Base-by-base conservation (phyloP, 2,797 vertebrate genomes). In the Eleutherodactylus coqui region DNA sequence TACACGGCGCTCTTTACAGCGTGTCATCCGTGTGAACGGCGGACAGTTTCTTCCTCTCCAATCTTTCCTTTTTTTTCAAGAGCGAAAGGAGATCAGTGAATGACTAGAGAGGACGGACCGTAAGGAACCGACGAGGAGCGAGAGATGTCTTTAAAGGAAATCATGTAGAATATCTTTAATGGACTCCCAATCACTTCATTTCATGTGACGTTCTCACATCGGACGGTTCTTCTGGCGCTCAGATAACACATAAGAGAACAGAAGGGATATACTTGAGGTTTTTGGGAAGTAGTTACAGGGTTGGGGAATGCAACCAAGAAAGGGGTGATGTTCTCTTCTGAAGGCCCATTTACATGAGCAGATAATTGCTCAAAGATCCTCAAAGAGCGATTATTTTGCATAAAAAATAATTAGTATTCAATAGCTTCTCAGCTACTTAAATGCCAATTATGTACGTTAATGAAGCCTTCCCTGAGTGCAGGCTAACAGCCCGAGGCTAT, bases 21-120 rank as follows among this genome's bases (percentile, higher is more conserved):
- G 55, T 69, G 27, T 19, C 58, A 75, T 83, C 67, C n/a, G 19
- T 24, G 32, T 69, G 21, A 80, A 76, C 67, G 88, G 82, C 5
- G 29, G 85, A 85, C 4, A 27, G 3, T 7, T 88, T 41, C 14
- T 51, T 43, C 83, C 0, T 17, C 82, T 67, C 69, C 41, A 49
- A 76, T 78, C 60, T 84, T 51, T 75, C 34, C 75, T 84, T 79
- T 83, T n/a, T 75, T 79, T 55, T 69, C 32, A 55, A 49, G 5
- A 11, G 75, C 55, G 84, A 11, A 84, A 83, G 86, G 60, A 73
- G 67, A 73, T 72, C 53, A 79, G 75, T 73, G 51, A 83, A 38
- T 69, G 16, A 38, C 62, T 72, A 58, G 47, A 58, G 64, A 70
- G 27, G n/a, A 47, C 10, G 14, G 51, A 55, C 64, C 72, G 13